Base-by-base conservation (phyloP, 2,888 invertebrate genomes). In the Eupithecia pulchellata region DNA sequence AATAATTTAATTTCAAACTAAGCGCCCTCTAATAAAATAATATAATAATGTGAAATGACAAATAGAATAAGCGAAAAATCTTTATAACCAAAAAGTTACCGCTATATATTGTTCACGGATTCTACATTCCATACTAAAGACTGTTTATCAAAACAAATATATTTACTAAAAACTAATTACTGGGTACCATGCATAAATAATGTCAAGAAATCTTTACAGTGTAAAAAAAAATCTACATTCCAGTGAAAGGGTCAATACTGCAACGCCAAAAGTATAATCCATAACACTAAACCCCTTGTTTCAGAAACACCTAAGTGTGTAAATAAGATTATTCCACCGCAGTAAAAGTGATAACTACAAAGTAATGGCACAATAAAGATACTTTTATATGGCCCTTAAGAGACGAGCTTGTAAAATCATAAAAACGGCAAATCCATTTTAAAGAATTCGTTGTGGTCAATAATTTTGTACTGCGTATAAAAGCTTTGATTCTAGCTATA, bases 301-400 rank as follows among this genome's bases (percentile, higher is more conserved):
- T 71, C 69, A 77, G 61, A 77, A 74, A 68, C 60, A 67, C n/a
- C 63, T 4, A 63, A 11, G 39, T 63, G 78, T 78, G 79, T 81
- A 78, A 78, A 78, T 80, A 78, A 78, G 47, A 71, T 78, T 67
- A 80, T 73, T 84, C 81, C 81, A 84, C 79, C 77, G 77, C 77
- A 71, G 77, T 79, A 71, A 72, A 71, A 61, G 71, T 78, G 79
- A 83, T 84, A 82, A 81, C 73, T 79, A 83, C 83, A 81, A 79
- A 81, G 79, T 80, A 82, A 82, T 79, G 77, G 79, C 72, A 78
- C 78, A 81, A 81, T 85, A 84, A 83, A 84, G 73, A 77, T 77
- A 76, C 75, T 72, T 80, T 82, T 84, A 82, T 80, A 84, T 70
- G 74, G 78, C 75, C 77, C 77, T 81, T 71, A 78, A 78, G 75